Conservation (phyloP, 2,888 invertebrate genomes). For the Micoletzkya japonica region DNA sequence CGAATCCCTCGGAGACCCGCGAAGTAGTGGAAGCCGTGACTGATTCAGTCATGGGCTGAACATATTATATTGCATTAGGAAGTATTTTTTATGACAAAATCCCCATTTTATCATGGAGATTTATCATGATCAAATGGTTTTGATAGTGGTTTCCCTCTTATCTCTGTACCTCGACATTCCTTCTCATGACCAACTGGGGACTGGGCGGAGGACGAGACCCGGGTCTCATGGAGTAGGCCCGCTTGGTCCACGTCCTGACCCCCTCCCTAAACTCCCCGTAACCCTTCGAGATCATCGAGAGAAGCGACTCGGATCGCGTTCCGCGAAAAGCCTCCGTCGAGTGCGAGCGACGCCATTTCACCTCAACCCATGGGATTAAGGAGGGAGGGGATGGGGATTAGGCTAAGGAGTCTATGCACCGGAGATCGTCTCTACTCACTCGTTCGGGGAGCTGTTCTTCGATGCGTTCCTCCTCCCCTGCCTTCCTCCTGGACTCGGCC, state of each 20-base stretch:
- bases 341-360: slow-evolving; percentile 36
- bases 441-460: slow-evolving; percentile 2
- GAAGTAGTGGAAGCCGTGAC: slow-evolving; percentile 34
- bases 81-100: too few relatives aligned
- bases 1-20: slow-evolving; percentile 28
- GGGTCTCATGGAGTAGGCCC: slow-evolving; percentile 37
- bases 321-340: slow-evolving; percentile 46
- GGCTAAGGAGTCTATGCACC: not conserved
- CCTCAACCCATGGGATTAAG: slow-evolving; percentile 1
- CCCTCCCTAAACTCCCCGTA: slow-evolving; percentile 51
- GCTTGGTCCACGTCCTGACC: slow-evolving; percentile 35
- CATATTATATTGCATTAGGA: too few relatives aligned
- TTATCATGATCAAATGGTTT: not conserved
- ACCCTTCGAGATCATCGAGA: slow-evolving; percentile 48
- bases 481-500: not conserved
- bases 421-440: slow-evolving; percentile 1
- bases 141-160: not conserved
- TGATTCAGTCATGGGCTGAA: slow-evolving; percentile 31
- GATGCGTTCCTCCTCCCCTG: not conserved
- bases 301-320: slow-evolving; percentile 44
- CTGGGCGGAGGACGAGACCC: slow-evolving; percentile 40
- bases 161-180: slow-evolving; percentile 1
- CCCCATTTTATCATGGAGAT: not conserved
- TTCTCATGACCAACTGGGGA: slow-evolving; percentile 12
- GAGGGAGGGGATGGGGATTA: not conserved